These are phyloP conservation scores for Synanceia verrucosa DNA, from an alignment of 2,797 vertebrate genomes.

Conservation along the genomic window DNA sequence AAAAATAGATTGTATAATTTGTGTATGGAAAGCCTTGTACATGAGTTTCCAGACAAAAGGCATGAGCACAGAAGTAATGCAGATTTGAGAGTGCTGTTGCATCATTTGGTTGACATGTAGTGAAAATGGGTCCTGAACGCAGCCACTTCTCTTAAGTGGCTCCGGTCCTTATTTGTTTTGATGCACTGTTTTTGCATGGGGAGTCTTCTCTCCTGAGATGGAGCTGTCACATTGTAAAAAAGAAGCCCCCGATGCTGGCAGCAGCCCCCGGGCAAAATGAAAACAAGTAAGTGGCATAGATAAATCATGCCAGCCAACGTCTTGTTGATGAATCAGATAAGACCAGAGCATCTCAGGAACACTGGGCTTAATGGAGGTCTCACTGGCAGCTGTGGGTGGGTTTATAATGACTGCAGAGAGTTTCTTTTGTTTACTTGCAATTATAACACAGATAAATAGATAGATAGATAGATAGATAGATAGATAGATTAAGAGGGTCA, in stretches of 20 bases:
- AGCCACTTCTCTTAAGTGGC: constrained; percentile 80
- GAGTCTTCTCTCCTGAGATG: constrained; percentile 84
- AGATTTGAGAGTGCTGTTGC: constrained; percentile 62
- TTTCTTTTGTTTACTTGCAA: constrained; percentile 70
- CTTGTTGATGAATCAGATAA: constrained; percentile 81
- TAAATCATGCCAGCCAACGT: constrained; percentile 84
- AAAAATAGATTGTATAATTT: constrained; percentile 23
- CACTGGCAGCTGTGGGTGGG: constrained; percentile 71
- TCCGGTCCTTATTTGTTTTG: constrained; percentile 84
- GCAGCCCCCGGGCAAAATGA: constrained; percentile 85
- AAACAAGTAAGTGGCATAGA: constrained; percentile 87
- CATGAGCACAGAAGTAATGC: constrained; percentile 50
- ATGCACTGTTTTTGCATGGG: constrained; percentile 80
- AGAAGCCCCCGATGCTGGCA: constrained; percentile 83
- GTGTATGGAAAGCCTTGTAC: constrained; percentile 26
- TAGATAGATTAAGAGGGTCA: too few species aligned
- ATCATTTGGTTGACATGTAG: constrained; percentile 73
- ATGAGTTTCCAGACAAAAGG: constrained; percentile 52
- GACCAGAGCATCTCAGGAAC: constrained; percentile 75
- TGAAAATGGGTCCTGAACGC: constrained; percentile 76
- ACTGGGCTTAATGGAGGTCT: constrained; percentile 78
- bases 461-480: constrained; percentile 11
- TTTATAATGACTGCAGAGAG: constrained; percentile 67
- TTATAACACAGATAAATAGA: constrained; percentile 43
- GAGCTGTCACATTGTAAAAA: constrained; percentile 84